Base-by-base conservation (phyloP, 2,888 invertebrate species). In the Synanthedon andrenaeformis region DNA sequence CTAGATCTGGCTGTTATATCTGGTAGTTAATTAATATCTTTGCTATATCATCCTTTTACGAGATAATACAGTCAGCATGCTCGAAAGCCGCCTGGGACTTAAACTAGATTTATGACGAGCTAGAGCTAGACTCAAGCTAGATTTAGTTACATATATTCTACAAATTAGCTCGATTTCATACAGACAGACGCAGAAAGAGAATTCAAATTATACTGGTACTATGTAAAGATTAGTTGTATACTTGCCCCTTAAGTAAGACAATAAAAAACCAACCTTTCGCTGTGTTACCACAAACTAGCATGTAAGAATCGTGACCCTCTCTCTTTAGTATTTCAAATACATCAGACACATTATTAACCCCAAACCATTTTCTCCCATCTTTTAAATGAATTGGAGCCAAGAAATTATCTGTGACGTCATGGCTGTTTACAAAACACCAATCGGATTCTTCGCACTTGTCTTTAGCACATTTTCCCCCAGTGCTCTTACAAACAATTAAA, bases 231-330 rank as follows among this genome's bases (percentile, higher is more conserved):
- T 23, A 17, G 17, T 17, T 17, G 17, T 17, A 17, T 17, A 17
- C 17, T 17, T 2, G 17, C 17, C 17, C 1, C 17, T 17, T 17
- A 4, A 23, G 4, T 23, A 23, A 23, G 19, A 42, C 13, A 42
- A 8, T 5, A 14, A 51, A 17, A 8, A 5, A n/a, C 14, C 17
- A 10, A 92, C 93, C 93, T 75, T 89, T 90, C 28, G 91, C 92
- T 10, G 92, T 94, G 68, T 93, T 93, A n/a, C 94, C 94, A 51
- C 90, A 91, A 2, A 93, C 89, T 4, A 94, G 67, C 74, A 90
- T 88, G 62, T 92, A 92, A 28, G 77, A 80, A 4, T 76, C 69
- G 35, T 74, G 58, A 1, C 82, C 80, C 57, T 85, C 74, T 35
- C 64, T 64, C 14, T 69, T 64, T 23, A 93, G 79, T 13, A 90